Percentiles rank a stretch among this genome's conserved stretches.
Conservation (phyloP, 2,113 vertebrate species). For the Oplegnathus fasciatus region DNA sequence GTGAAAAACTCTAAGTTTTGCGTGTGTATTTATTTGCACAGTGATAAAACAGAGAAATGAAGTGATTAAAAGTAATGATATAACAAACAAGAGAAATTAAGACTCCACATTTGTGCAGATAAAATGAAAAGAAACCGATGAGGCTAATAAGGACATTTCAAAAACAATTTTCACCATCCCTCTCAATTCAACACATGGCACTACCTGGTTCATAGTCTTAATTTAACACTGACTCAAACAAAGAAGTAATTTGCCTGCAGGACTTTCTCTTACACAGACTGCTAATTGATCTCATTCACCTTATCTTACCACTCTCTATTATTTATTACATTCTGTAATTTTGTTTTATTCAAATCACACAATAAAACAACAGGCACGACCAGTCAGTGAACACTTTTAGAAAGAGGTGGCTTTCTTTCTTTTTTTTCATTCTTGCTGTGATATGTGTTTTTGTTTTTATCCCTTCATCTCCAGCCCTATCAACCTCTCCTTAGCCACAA, state of each 20-base stretch:
- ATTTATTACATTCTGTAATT: not conserved
- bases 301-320: not conserved
- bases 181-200: not conserved
- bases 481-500: slow-evolving; percentile 4
- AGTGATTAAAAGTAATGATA: not conserved
- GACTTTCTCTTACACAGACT: not conserved
- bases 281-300: slow-evolving; percentile 19
- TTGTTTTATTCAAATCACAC: not conserved
- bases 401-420: not conserved
- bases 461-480: slow-evolving; percentile 21
- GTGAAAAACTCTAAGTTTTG: slow-evolving; percentile 8
- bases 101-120: not conserved
- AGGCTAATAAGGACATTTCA: no score
- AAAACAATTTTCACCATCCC: not conserved
- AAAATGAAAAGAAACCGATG: no score
- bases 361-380: not conserved
- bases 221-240: slow-evolving; percentile 5
- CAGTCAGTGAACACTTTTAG: not conserved
- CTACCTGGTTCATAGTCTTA: not conserved
- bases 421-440: not conserved
- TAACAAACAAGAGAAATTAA: not conserved
- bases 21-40: slow-evolving; percentile 17
- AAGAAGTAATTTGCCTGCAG: slow-evolving; percentile 2
- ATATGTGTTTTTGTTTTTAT: slow-evolving; percentile 17
- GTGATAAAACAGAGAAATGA: not conserved